Conservation (phyloP, 2,113 vertebrate species). For the Amazona guildingii region DNA sequence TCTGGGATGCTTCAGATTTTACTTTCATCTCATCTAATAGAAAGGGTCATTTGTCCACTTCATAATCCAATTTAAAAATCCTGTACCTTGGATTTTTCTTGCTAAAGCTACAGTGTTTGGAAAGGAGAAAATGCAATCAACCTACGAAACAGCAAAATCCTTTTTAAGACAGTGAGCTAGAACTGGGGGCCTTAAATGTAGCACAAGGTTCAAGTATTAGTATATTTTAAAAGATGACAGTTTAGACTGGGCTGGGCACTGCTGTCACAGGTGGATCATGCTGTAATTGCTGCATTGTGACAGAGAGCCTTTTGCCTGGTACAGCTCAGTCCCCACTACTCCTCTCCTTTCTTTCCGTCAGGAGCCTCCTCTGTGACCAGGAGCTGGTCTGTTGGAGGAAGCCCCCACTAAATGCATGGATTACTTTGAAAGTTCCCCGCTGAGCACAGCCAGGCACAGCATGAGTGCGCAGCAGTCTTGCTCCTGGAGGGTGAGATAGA, state of each 20-base stretch:
- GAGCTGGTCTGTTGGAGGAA: background rate
- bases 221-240: background rate
- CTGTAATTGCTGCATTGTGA: background rate
- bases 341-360: background rate
- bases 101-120: background rate
- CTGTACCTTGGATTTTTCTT: background rate
- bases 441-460: background rate
- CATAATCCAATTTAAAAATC: background rate
- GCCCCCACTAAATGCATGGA: background rate
- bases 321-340: background rate
- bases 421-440: background rate
- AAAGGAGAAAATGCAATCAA: background rate
- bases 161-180: background rate
- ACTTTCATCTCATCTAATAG: background rate
- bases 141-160: background rate
- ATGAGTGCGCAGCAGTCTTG: background rate
- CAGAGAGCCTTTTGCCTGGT: background rate
- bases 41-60: background rate
- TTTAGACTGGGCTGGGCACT: background rate
- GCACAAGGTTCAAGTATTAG: background rate
- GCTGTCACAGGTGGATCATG: background rate
- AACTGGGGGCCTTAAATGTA: background rate
- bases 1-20: background rate
- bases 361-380: background rate
- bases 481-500: background rate